Percentiles rank a stretch among this genome's conserved stretches.
These are phyloP conservation scores for Xanthia icteritia DNA, from an alignment of 2,888 invertebrate species.

Conservation along the genomic window DNA sequence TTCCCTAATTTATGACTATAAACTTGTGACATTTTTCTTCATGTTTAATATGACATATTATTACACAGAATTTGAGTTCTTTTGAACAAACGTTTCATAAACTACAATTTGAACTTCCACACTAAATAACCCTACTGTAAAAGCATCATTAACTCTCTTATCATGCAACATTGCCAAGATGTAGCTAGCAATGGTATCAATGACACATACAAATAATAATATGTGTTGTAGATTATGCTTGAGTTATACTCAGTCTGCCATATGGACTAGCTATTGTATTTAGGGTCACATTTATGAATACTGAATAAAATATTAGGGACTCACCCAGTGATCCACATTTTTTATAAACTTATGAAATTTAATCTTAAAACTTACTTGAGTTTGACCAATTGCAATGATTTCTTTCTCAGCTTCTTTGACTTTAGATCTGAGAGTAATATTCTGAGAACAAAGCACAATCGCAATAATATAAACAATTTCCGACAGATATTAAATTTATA, in stretches of 20 bases:
- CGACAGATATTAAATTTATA: neutral
- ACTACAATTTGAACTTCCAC: neutral
- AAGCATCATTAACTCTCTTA: neutral
- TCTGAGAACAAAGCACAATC: constrained; percentile 81
- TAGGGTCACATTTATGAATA: neutral
- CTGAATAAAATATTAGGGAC: neutral
- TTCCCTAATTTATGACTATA: neutral
- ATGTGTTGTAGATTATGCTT: neutral
- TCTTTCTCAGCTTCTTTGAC: constrained; percentile 91
- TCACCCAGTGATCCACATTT: neutral
- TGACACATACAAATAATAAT: neutral
- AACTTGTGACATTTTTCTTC: neutral
- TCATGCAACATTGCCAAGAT: neutral
- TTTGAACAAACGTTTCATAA: neutral
- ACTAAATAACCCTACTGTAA: constrained; percentile 1
- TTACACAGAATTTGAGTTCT: neutral
- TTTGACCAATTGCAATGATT: constrained; percentile 90
- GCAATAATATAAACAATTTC: neutral
- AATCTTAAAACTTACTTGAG: constrained; percentile 87
- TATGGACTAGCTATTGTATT: neutral
- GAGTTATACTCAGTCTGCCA: neutral
- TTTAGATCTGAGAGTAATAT: constrained; percentile 87
- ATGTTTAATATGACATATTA: neutral
- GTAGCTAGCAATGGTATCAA: neutral
- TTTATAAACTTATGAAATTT: neutral